phyloP scores from a whole-genome alignment of 2,888 invertebrate species.

The Apamea monoglypha region DNA sequence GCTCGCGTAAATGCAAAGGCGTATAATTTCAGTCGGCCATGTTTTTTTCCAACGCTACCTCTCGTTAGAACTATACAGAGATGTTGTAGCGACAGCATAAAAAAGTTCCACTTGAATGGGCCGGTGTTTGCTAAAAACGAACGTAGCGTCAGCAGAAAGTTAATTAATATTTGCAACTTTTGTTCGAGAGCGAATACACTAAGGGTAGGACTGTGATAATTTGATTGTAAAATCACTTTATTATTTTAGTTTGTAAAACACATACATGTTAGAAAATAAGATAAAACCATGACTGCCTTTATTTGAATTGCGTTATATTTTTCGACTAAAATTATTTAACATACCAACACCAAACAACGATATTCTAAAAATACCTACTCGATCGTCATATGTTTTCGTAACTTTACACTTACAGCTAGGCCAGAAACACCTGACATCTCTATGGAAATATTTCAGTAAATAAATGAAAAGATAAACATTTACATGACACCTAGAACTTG shows the following conservation, averaged over 20 bases:
- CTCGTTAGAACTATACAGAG: slow-evolving; percentile 36
- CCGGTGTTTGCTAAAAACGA: slow-evolving; percentile 46
- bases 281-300: too few species aligned
- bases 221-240: not conserved
- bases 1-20: slow-evolving; percentile 45
- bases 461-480: slow-evolving; percentile 13
- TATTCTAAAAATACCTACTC: too few species aligned
- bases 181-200: slow-evolving; percentile 2
- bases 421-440: too few species aligned
- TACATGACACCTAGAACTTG: not conserved
- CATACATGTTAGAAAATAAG: not conserved
- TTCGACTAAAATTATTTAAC: not conserved
- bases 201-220: not conserved
- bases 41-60: slow-evolving; percentile 50
- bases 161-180: slow-evolving; percentile 43
- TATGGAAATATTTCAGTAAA: not conserved
- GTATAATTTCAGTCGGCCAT: slow-evolving; percentile 49
- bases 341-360: not conserved
- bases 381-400: too few species aligned
- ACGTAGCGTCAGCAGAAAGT: slow-evolving; percentile 43
- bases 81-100: slow-evolving; percentile 48
- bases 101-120: slow-evolving; percentile 54
- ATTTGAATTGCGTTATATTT: not conserved
- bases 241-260: not conserved
- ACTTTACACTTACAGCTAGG: not conserved